A percentile compares a stretch with the other conserved stretches of the same genome.
These are phyloP conservation scores for Anableps anableps DNA, from an alignment of 2,797 vertebrate species.

Conservation along the genomic window DNA sequence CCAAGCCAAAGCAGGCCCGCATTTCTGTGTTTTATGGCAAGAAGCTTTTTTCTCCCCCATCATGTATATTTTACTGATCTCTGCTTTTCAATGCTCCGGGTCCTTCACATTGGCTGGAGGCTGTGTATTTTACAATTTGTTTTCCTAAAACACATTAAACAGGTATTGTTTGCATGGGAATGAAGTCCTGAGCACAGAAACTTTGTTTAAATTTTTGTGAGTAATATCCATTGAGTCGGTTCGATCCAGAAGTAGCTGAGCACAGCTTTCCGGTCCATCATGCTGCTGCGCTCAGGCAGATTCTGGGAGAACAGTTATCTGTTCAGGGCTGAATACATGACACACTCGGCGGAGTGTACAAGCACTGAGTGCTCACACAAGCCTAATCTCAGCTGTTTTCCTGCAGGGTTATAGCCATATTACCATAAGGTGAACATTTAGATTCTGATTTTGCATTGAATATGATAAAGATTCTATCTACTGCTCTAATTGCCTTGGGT, in stretches of 20 bases:
- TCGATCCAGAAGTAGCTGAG: conserved; percentile 15
- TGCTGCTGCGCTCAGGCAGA: conserved; percentile 36
- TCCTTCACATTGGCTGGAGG: conserved; percentile 44
- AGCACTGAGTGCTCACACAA: conserved; percentile 29
- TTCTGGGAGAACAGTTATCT: conserved; percentile 47
- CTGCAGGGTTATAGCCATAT: conserved; percentile 47
- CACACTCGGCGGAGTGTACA: conserved; percentile 57
- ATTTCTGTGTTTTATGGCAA: conserved; percentile 55
- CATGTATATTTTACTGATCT: conserved; percentile 78
- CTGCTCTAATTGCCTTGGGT: conserved; percentile 37
- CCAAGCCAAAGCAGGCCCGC: conserved; percentile 40
- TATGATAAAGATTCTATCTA: conserved; percentile 17
- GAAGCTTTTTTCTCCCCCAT: conserved; percentile 54
- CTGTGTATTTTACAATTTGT: neutral
- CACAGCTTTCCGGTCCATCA: conserved; percentile 9
- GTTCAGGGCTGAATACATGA: conserved; percentile 55
- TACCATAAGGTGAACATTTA: conserved; percentile 54
- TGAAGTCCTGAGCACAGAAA: neutral
- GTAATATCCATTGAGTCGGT: neutral
- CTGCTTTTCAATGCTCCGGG: conserved; percentile 69
- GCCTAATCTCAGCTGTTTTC: conserved; percentile 48
- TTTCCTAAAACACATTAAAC: neutral
- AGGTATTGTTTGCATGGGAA: neutral
- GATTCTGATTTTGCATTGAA: conserved; percentile 36
- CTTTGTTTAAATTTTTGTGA: conserved; percentile 3